Conservation (phyloP, 2,888 invertebrate genomes). For the Eumerus sabulonum region DNA sequence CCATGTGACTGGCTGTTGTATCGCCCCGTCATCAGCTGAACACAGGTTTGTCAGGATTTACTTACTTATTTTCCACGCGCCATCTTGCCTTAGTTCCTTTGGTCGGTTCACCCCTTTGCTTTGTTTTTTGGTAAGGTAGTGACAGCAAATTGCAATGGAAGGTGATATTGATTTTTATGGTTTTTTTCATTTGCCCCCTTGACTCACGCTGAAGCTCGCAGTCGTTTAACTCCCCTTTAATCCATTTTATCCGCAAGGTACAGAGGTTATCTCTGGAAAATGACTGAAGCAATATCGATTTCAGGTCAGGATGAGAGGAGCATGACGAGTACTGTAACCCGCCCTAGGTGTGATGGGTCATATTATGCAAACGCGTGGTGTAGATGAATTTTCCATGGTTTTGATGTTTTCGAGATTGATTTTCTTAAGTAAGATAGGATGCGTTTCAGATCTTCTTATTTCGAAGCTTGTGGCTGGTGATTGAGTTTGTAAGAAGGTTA, state of each 20-base stretch:
- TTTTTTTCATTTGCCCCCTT: too few species aligned
- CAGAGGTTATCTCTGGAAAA: neutral
- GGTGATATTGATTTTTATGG: constrained; percentile 59
- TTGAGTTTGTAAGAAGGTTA: too few species aligned
- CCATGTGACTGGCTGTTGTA: constrained; percentile 28
- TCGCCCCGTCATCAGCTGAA: constrained; percentile 12
- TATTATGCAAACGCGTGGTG: too few species aligned
- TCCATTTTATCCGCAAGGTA: constrained; percentile 20
- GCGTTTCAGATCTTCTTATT: too few species aligned
- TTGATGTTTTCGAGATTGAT: too few species aligned
- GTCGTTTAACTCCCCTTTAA: constrained; percentile 5
- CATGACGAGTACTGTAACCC: too few species aligned
- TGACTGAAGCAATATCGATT: too few species aligned
- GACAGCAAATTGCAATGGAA: constrained; percentile 52
- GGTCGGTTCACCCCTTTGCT: constrained; percentile 44
- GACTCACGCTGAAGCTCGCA: constrained; percentile 1
- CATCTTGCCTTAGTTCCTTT: constrained; percentile 32
- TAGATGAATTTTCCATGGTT: too few species aligned
- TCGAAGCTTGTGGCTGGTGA: neutral
- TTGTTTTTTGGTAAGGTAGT: constrained; percentile 12
- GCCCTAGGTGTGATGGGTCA: too few species aligned
- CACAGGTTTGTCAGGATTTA: constrained; percentile 15
- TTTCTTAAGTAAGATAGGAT: too few species aligned
- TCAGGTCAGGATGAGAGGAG: too few species aligned
- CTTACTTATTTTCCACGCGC: constrained; percentile 24